These are phyloP conservation scores for Thalassarche chlororhynchos DNA, from an alignment of 2,113 vertebrate genomes.

Conservation along the genomic window DNA sequence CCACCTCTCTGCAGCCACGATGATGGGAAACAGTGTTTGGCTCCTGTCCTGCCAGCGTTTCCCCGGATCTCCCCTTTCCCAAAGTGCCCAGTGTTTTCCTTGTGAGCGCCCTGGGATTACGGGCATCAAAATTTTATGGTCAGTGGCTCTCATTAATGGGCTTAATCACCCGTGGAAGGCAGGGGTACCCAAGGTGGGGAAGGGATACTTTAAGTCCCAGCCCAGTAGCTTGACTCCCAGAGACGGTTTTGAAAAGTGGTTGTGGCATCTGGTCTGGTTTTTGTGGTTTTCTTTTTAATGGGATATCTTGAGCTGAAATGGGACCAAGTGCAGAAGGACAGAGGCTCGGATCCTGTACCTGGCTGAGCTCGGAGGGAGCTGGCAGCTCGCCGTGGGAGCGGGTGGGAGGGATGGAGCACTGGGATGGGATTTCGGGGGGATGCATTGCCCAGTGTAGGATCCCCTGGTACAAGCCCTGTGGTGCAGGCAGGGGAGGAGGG, in stretches of 20 bases:
- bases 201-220: background rate
- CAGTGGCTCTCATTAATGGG: background rate
- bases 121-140: background rate
- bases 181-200: background rate
- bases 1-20: background rate
- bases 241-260: background rate
- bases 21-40: background rate
- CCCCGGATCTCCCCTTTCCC: background rate
- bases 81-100: background rate
- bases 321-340: accelerated
- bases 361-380: background rate
- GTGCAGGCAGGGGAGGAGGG: background rate
- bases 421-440: background rate
- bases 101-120: background rate
- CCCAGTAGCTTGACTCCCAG: background rate
- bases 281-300: background rate
- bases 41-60: background rate
- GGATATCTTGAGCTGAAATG: background rate
- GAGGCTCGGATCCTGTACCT: background rate
- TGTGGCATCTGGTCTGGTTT: background rate
- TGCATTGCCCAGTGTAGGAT: background rate
- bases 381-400: accelerated
- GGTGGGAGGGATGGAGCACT: background rate
- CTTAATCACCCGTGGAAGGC: background rate
- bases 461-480: background rate